phyloP scores from a whole-genome alignment of 2,113 vertebrate genomes.

The Xyrauchen texanus region DNA sequence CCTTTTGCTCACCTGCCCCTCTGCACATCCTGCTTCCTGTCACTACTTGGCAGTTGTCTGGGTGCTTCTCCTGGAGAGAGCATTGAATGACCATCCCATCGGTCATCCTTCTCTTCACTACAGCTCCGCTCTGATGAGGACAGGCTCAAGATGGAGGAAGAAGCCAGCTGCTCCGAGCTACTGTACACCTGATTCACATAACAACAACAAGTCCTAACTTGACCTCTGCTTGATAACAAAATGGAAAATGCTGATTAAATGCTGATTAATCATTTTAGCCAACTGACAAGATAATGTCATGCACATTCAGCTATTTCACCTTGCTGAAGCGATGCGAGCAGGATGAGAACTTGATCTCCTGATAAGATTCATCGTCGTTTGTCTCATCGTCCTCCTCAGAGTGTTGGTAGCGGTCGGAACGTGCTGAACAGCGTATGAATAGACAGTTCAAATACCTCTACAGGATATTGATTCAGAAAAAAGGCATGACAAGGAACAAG shows the following conservation, averaged over 20 bases:
- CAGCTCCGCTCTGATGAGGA: slow-evolving; percentile 80
- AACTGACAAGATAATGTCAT: not conserved
- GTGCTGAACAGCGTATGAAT: slow-evolving; percentile 71
- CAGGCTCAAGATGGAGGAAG: slow-evolving; percentile 77
- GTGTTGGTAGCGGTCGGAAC: slow-evolving; percentile 88
- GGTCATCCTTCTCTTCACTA: slow-evolving; percentile 85
- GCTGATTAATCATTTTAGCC: not conserved
- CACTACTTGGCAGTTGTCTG: slow-evolving; percentile 66
- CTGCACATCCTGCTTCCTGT: slow-evolving; percentile 65
- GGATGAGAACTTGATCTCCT: slow-evolving; percentile 92
- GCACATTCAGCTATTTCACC: slow-evolving; percentile 64
- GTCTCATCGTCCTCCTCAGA: slow-evolving; percentile 85
- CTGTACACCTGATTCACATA: slow-evolving; percentile 84
- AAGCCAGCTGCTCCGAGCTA: slow-evolving; percentile 89
- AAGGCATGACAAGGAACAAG: slow-evolving; percentile 7
- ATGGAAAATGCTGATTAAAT: not conserved
- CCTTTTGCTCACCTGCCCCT: slow-evolving; percentile 56
- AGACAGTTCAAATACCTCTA: not conserved
- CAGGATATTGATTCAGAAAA: slow-evolving; percentile 5
- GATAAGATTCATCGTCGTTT: slow-evolving; percentile 86
- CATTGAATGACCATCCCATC: slow-evolving; percentile 73
- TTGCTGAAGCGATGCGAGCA: slow-evolving; percentile 96
- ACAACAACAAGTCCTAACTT: not conserved
- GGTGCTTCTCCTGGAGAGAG: slow-evolving; percentile 67
- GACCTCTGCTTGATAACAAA: not conserved